Conservation (phyloP, 2,113 vertebrate species). For the Scortum barcoo region DNA sequence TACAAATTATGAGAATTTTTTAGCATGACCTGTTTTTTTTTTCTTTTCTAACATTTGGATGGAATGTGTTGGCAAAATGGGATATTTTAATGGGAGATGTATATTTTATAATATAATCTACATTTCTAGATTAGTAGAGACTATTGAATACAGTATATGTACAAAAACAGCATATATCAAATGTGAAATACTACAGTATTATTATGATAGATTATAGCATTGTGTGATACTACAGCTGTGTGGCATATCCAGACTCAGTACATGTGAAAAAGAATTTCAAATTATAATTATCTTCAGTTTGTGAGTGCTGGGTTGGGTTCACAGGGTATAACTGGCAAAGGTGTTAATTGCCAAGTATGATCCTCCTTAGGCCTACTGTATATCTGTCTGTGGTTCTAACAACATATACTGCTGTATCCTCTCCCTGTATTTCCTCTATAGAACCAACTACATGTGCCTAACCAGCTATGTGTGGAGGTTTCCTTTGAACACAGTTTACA, state of each 20-base stretch:
- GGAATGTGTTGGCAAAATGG: slow-evolving; percentile 71
- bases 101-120: slow-evolving; percentile 88
- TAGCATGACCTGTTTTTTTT: slow-evolving; percentile 68
- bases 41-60: slow-evolving; percentile 68
- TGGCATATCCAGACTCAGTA: slow-evolving; percentile 79
- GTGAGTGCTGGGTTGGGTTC: slow-evolving; percentile 74
- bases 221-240: slow-evolving; percentile 77
- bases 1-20: slow-evolving; percentile 44
- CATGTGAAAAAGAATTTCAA: slow-evolving; percentile 68
- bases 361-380: slow-evolving; percentile 71
- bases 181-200: slow-evolving; percentile 80
- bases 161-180: slow-evolving; percentile 80
- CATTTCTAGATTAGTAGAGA: slow-evolving; percentile 86
- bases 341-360: slow-evolving; percentile 72
- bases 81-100: slow-evolving; percentile 87
- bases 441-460: slow-evolving; percentile 86
- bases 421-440: slow-evolving; percentile 68
- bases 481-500: slow-evolving; percentile 82
- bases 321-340: slow-evolving; percentile 81
- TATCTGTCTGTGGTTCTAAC: slow-evolving; percentile 74
- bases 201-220: slow-evolving; percentile 77
- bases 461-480: slow-evolving; percentile 84
- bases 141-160: slow-evolving; percentile 76
- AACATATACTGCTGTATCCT: slow-evolving; percentile 71
- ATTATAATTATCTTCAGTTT: slow-evolving; percentile 64